Conservation (phyloP, 2,113 vertebrate species). For the Saguinus midas region DNA sequence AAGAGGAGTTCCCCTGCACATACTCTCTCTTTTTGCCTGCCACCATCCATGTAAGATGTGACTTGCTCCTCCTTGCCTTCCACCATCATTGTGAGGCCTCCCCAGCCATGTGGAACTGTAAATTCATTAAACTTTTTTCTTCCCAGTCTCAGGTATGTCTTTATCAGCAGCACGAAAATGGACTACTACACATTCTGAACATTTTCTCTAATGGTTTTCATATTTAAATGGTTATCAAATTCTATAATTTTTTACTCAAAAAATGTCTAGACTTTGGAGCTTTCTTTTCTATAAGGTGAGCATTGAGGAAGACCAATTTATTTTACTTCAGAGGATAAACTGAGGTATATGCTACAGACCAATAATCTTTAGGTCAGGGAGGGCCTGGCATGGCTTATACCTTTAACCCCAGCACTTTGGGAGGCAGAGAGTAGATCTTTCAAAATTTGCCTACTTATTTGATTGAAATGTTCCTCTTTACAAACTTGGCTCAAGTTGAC, state of each 20-base stretch:
- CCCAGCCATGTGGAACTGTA: too few relatives aligned
- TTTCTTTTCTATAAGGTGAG: neutral
- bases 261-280: neutral
- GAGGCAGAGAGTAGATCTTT: neutral
- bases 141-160: too few relatives aligned
- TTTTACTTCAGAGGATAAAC: neutral
- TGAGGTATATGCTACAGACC: neutral
- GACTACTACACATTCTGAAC: neutral
- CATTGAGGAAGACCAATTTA: neutral
- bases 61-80: too few relatives aligned
- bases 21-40: too few relatives aligned
- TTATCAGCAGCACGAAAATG: too few relatives aligned
- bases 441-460: neutral
- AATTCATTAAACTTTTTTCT: too few relatives aligned
- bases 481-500: neutral
- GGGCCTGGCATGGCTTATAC: too few relatives aligned
- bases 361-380: neutral
- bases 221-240: neutral
- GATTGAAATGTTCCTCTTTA: neutral
- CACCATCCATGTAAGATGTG: too few relatives aligned
- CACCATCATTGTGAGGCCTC: too few relatives aligned
- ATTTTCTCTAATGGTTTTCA: neutral
- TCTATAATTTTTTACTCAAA: neutral
- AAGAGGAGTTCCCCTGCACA: too few relatives aligned
- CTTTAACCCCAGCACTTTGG: too few relatives aligned